A percentile compares a stretch with the other conserved stretches of the same genome.
phyloP scores from a whole-genome alignment of 1,140 invertebrate genomes.

The Ceratina calcarata region DNA sequence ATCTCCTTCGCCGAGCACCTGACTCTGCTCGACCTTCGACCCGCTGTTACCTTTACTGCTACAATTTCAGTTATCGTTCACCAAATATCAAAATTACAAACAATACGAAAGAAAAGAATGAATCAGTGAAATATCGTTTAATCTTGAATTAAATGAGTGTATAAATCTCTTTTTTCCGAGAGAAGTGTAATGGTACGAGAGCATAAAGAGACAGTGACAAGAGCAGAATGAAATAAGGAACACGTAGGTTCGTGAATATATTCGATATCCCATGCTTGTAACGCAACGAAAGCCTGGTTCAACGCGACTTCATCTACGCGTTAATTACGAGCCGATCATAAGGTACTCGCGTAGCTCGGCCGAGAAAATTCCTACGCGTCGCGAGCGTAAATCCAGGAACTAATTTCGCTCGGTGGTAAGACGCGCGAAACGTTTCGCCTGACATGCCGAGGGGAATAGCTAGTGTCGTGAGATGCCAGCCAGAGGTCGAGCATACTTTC shows the following conservation, averaged over 20 bases:
- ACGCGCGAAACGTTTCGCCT: constrained; percentile 25
- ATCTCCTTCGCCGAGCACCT: constrained; percentile 27
- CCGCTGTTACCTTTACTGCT: neutral
- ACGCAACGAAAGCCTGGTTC: neutral
- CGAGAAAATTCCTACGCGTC: constrained; percentile 44
- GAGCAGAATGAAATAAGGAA: no score
- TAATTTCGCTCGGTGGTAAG: constrained; percentile 24
- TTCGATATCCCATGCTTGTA: no score
- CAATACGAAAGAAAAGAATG: no score
- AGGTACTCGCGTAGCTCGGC: neutral
- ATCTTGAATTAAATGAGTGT: no score
- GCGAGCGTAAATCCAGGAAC: constrained; percentile 42
- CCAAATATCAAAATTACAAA: no score
- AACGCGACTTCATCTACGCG: constrained; percentile 7
- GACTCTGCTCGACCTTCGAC: constrained; percentile 5
- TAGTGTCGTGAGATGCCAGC: constrained; percentile 30
- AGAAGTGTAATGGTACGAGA: no score
- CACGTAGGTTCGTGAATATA: no score
- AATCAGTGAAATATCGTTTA: no score
- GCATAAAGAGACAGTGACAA: no score
- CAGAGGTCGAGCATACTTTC: constrained; percentile 45
- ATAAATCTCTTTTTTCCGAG: no score
- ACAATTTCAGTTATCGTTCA: no score
- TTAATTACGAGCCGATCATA: constrained; percentile 34
- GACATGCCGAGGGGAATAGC: constrained; percentile 20